A percentile compares a stretch with the other conserved stretches of the same genome.
phyloP scores from a whole-genome alignment of 2,797 vertebrate species.

The Trichosurus vulpecula region DNA sequence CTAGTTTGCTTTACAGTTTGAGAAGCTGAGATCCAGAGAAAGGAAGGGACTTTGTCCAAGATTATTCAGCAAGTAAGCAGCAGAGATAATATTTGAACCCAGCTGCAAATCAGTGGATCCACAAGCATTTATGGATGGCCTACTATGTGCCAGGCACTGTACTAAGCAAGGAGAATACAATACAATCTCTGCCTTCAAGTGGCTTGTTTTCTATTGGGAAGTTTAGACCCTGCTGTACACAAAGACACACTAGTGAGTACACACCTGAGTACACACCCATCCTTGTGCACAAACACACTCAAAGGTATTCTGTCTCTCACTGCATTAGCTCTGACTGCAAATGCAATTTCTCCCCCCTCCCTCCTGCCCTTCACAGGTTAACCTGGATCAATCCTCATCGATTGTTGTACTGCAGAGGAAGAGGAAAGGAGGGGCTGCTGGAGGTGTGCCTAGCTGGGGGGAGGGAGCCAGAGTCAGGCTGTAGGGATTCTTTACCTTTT shows the following conservation, averaged over 20 bases:
- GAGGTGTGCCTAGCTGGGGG: background rate
- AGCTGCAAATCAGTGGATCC: background rate
- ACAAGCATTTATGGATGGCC: background rate
- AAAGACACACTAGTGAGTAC: background rate
- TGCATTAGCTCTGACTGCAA: background rate
- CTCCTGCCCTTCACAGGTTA: background rate
- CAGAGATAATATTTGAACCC: background rate
- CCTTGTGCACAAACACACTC: background rate
- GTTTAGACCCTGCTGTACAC: background rate
- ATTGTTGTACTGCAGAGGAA: background rate
- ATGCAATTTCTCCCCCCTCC: background rate
- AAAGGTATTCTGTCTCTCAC: background rate
- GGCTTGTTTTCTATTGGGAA: background rate
- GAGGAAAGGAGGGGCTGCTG: background rate
- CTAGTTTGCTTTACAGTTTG: background rate
- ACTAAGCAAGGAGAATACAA: background rate
- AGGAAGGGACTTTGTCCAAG: background rate
- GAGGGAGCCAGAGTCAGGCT: background rate
- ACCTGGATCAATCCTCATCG: background rate
- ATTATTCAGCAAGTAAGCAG: background rate
- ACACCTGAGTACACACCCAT: background rate
- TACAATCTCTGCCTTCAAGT: background rate
- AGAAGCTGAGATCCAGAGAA: background rate
- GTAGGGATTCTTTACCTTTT: background rate
- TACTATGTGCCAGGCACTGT: background rate